Percentiles rank a stretch among this genome's conserved stretches.
Evolutionary conservation across 92 coral and sea anemone genomes (phyloP).

Genomic region (Palythoa grandiflora): DNA sequence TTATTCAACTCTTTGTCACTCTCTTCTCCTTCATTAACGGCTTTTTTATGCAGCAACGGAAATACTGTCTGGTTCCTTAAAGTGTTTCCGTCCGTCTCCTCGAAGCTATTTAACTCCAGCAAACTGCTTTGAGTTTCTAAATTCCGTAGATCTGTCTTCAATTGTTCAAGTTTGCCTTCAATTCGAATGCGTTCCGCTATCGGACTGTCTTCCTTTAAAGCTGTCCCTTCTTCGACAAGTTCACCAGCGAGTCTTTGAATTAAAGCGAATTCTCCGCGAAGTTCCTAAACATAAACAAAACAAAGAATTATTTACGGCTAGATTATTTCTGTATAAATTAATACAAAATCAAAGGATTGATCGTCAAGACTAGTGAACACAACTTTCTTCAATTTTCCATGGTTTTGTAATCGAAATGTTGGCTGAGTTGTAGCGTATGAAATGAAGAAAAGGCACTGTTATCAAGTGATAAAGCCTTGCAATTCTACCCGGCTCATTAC

Average conservation of each 20-base stretch:
- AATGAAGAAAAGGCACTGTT: background rate
- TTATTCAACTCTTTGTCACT: background rate
- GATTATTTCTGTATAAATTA: background rate
- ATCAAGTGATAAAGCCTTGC: background rate
- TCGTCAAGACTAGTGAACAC: background rate
- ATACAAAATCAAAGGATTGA: background rate
- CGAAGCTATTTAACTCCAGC: background rate
- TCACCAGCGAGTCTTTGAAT: constrained; percentile 67
- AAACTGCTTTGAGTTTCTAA: constrained; percentile 14
- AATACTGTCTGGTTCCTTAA: background rate
- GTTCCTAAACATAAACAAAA: constrained; percentile 62
- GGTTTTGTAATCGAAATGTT: too few relatives aligned
- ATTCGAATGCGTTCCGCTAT: constrained; percentile 59
- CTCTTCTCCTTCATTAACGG: background rate
- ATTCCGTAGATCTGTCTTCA: constrained; percentile 49
- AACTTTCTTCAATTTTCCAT: background rate
- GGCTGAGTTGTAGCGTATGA: too few relatives aligned
- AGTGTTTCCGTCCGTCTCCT: background rate
- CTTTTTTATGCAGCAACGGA: background rate
- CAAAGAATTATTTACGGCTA: background rate
- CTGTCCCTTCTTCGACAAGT: constrained; percentile 52
- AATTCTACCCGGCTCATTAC: too few relatives aligned
- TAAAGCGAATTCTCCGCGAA: constrained; percentile 75
- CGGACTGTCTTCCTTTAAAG: constrained; percentile 57
- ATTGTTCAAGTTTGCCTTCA: constrained; percentile 57